phyloP scores from a whole-genome alignment of 2,113 vertebrate genomes.

The Cariama cristata region DNA sequence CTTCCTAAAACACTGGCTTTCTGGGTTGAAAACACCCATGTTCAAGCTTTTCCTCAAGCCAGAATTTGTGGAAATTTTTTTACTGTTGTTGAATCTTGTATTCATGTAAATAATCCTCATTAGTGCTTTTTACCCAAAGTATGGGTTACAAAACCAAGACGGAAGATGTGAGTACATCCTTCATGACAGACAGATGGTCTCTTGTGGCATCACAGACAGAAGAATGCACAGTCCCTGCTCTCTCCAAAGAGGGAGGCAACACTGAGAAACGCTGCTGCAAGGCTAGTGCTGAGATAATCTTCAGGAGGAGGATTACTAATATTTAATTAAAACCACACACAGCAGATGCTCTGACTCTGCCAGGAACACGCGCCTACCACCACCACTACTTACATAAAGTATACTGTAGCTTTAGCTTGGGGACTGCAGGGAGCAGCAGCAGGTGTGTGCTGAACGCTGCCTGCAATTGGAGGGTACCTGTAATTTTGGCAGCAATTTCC shows the following conservation, averaged over 20 bases:
- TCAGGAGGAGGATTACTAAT: background rate
- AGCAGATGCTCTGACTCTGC: background rate
- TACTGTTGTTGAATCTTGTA: background rate
- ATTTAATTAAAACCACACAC: background rate
- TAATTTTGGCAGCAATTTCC: background rate
- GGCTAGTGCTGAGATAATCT: background rate
- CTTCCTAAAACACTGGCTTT: background rate
- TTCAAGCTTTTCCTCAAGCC: background rate
- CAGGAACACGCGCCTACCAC: background rate
- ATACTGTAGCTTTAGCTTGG: background rate
- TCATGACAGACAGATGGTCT: fast-evolving
- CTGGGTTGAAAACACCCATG: background rate
- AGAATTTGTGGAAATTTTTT: background rate
- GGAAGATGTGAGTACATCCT: fast-evolving
- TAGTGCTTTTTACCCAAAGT: background rate
- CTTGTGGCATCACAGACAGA: background rate
- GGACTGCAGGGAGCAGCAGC: background rate
- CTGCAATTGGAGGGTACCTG: background rate
- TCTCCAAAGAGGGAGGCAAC: background rate
- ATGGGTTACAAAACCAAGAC: background rate
- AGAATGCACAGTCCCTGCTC: background rate
- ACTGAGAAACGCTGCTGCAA: background rate
- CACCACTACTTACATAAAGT: background rate
- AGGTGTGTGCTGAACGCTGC: fast-evolving
- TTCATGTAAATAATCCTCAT: background rate